A percentile compares a stretch with the other conserved stretches of the same genome.
These are phyloP conservation scores for Furcifer pardalis DNA, from an alignment of 2,797 vertebrate species.

Conservation along the genomic window DNA sequence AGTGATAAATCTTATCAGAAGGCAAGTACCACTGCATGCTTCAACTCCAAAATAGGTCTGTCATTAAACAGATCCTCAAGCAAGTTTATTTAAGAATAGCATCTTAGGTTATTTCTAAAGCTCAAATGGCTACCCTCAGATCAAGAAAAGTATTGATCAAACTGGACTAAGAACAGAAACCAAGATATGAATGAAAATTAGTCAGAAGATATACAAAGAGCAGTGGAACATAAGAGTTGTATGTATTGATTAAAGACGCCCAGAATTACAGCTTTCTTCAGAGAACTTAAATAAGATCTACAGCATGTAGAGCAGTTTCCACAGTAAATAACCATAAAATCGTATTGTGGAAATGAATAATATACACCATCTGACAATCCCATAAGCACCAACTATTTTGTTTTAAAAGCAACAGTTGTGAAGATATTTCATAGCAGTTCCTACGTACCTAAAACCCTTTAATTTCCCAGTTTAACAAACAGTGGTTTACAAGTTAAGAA, in stretches of 20 bases:
- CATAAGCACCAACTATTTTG: not conserved
- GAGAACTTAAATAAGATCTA: not conserved
- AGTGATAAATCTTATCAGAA: not conserved
- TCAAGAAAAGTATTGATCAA: not conserved
- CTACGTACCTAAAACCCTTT: not conserved
- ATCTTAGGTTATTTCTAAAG: not conserved
- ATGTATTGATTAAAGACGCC: not conserved
- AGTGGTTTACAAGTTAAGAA: not conserved
- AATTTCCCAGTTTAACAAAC: not conserved
- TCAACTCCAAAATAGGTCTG: not conserved
- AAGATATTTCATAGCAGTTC: not conserved
- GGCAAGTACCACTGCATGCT: not conserved
- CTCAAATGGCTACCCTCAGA: too few species aligned
- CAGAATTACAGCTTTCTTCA: not conserved
- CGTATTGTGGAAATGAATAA: not conserved
- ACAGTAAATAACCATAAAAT: not conserved
- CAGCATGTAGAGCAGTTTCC: not conserved
- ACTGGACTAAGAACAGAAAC: not conserved
- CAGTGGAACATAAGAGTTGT: not conserved
- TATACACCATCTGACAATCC: not conserved
- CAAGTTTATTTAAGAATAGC: not conserved
- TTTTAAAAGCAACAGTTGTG: not conserved
- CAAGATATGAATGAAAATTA: not conserved
- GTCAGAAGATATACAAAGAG: not conserved
- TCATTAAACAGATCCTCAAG: not conserved